A percentile compares a stretch with the other conserved stretches of the same genome.
Conservation (phyloP, 2,888 invertebrate genomes). For the Orthonychiurus folsomi region DNA sequence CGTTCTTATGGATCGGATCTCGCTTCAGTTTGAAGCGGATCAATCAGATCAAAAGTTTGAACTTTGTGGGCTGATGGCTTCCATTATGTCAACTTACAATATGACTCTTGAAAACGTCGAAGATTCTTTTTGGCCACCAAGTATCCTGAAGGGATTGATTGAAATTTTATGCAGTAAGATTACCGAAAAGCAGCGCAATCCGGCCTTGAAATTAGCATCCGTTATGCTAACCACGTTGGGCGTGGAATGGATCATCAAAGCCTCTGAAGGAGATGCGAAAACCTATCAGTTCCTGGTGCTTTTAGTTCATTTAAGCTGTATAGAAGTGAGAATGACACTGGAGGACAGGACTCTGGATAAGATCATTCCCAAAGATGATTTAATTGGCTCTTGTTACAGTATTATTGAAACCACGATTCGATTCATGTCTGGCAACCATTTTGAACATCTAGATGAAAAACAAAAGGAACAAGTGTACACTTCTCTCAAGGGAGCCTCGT, state of each 20-base stretch:
- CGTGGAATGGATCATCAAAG: slow-evolving; percentile 65
- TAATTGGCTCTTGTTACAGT: slow-evolving; percentile 72
- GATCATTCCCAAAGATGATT: slow-evolving; percentile 63
- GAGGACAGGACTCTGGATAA: slow-evolving; percentile 74
- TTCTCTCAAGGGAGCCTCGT: slow-evolving; percentile 78
- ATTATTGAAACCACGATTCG: slow-evolving; percentile 70
- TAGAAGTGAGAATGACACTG: slow-evolving; percentile 88
- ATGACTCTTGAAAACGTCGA: slow-evolving; percentile 48
- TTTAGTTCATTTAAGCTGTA: slow-evolving; percentile 73
- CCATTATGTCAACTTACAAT: slow-evolving; percentile 51
- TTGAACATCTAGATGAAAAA: slow-evolving; percentile 74
- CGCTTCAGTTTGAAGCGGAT: slow-evolving; percentile 79
- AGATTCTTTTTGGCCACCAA: slow-evolving; percentile 66
- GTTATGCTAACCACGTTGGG: slow-evolving; percentile 71
- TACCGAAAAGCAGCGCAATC: slow-evolving; percentile 78
- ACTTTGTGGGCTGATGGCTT: slow-evolving; percentile 62
- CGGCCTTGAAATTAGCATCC: slow-evolving; percentile 73
- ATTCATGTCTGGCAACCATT: slow-evolving; percentile 62
- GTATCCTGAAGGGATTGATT: slow-evolving; percentile 68
- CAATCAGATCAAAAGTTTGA: slow-evolving; percentile 83
- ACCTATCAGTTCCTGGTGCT: slow-evolving; percentile 71
- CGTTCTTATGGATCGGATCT: slow-evolving; percentile 69
- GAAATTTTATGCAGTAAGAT: slow-evolving; percentile 81
- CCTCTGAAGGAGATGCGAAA: slow-evolving; percentile 50
- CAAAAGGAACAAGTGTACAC: slow-evolving; percentile 85